Base-by-base conservation (phyloP, 2,113 vertebrate genomes). In the Aphyosemion australe region DNA sequence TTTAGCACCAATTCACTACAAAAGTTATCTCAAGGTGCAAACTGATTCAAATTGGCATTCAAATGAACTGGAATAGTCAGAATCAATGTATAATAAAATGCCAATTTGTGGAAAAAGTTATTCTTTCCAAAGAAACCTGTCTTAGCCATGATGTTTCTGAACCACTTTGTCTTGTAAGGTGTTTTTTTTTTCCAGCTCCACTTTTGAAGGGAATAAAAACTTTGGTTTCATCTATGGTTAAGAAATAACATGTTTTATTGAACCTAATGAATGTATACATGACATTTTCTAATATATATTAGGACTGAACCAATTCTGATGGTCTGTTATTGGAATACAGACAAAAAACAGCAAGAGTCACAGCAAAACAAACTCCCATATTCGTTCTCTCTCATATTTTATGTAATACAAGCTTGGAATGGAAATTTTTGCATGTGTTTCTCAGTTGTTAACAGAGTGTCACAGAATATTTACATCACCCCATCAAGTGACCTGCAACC, bases 401-500 rank as follows among this genome's bases (percentile, higher is more conserved):
- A 60, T 12, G 34, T 56, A 26, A 9, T 14, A 53, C 8, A 51
- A 26, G 12, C n/a, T 55, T 52, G 46, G 6, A 18, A 39, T 57
- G 48, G 8, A 52, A 45, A 45, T 68, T 39, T 55, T 4, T 67
- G 37, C 1, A 53, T 8, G 26, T 18, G 2, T 10, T 71, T 12
- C 32, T 64, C 41, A 53, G 41, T 54, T 48, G 55, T 74, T 34
- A 49, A 79, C 67, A 45, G 14, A 32, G 7, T 64, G 78, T 82
- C 76, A 69, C 45, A 9, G 20, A 51, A 50, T 72, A 63, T 82
- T 80, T 69, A 55, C 61, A 78, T 84, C 77, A 77, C 57, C 49
- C 56, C 50, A 31, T 65, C 50, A 74, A 79, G 67, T 63, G 71
- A 85, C 66, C 72, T 51, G 32, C 56, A 80, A 78, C 80, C 66